Percentiles rank a stretch among this genome's conserved stretches.
Evolutionary conservation across 2,797 vertebrate species (phyloP).

Genomic region (Oryzias sinensis): DNA sequence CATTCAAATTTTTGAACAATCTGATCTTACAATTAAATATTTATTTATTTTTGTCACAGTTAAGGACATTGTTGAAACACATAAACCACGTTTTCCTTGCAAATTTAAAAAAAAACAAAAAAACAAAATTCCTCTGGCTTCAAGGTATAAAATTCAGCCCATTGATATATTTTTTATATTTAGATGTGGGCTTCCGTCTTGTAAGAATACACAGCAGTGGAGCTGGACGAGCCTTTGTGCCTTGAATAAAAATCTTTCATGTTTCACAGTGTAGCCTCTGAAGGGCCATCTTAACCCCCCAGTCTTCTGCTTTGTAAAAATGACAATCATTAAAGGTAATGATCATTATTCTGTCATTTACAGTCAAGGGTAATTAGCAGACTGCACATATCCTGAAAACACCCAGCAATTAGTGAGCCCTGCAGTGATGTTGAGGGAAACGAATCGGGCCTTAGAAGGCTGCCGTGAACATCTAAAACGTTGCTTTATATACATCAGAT

Average conservation of each 20-base stretch:
- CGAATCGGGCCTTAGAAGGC: slow-evolving; percentile 16
- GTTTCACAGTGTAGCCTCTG: slow-evolving; percentile 17
- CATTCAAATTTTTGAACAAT: too few species aligned
- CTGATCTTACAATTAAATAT: too few species aligned
- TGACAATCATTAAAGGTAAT: slow-evolving; percentile 28
- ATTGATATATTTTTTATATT: background rate
- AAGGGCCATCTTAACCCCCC: slow-evolving; percentile 1
- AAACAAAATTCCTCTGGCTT: too few species aligned
- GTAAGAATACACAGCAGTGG: background rate
- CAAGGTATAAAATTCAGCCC: background rate
- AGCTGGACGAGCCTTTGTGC: background rate
- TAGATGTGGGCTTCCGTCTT: background rate
- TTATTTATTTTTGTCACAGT: too few species aligned
- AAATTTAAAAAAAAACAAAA: too few species aligned
- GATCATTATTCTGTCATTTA: slow-evolving; percentile 33
- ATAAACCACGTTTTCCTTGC: too few species aligned
- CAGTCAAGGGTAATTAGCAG: slow-evolving; percentile 20
- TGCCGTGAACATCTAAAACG: slow-evolving; percentile 26
- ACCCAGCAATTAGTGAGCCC: slow-evolving; percentile 35
- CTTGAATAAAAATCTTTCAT: slow-evolving; percentile 9
- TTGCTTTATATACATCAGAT: slow-evolving; percentile 27
- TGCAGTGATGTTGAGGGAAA: slow-evolving; percentile 16
- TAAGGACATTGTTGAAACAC: too few species aligned
- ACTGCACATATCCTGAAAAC: slow-evolving; percentile 23
- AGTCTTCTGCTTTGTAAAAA: slow-evolving; percentile 30